Evolutionary conservation across 2,797 vertebrate species (phyloP), one percentile per base, ranked within the genome.

Genomic region (Ataeniobius toweri): DNA sequence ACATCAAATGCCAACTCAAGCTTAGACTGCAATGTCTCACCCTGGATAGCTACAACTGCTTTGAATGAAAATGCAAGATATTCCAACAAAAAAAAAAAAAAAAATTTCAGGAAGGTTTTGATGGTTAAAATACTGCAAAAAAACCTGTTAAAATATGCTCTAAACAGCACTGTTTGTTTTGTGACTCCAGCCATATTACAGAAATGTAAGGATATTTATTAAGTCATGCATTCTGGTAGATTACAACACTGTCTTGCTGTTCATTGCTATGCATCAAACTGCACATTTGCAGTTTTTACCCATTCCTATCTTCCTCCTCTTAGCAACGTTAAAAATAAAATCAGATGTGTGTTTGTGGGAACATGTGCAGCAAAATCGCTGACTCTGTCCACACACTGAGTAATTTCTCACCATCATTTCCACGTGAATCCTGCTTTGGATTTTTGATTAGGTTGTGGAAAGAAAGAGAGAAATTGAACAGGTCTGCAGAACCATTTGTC

Each of bases 361-460:
- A 44, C 44, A 26, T 22, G 22, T 14, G 28, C 6, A 36, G 61
- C 48, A 63, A 36, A 36, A 61, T 67, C 18, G 31, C 41, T 65
- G 20, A 75, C 12, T 63, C n/a, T 36, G 22, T 73, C 55, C 36
- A 48, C 26, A 0, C 16, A 63, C 36, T 67, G 63, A 41, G 9
- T 44, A 10, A 46, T 46, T 44, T 46, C 24, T 69, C 13, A 67
- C 1, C 44, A 7, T 18, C 4, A 18, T 51, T 18, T 14, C 41
- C 36, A 22, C 10, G 4, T 36, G 67, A 81, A 77, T 77, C 63
- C 55, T 82, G 53, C 71, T 83, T 83, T 73, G 14, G 80, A 26
- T 78, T 68, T 82, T 71, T 82, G 75, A 69, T 73, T 82, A 69
- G 10, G 18, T 51, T 74, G 56, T 56, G 28, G 58, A 59, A 58